Evolutionary conservation across 2,797 vertebrate species (phyloP).

Genomic region (Cyprinodon diabolis): DNA sequence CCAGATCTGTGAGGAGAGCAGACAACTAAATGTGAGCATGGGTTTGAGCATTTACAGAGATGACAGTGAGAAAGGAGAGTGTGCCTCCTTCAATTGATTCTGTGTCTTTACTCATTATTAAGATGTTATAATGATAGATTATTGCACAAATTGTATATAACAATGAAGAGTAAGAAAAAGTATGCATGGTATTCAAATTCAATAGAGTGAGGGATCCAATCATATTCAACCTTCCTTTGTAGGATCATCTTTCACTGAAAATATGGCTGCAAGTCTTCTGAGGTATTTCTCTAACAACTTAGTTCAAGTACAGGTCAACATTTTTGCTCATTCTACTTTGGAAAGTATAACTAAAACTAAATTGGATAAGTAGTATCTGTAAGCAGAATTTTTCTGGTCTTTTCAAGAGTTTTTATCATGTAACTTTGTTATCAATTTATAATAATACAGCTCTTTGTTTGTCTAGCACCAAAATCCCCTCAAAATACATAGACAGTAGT

Average conservation of each 20-base stretch:
- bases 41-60: background rate
- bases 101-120: background rate
- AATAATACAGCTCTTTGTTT: background rate
- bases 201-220: background rate
- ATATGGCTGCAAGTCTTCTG: background rate
- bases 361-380: background rate
- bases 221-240: background rate
- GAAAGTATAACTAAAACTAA: too few species aligned
- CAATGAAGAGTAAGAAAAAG: background rate
- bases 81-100: background rate
- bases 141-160: background rate
- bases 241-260: background rate
- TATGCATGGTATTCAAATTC: background rate
- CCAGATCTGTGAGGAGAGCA: constrained; percentile 86
- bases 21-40: background rate
- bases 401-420: too few species aligned
- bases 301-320: too few species aligned
- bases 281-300: background rate
- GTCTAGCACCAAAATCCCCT: background rate
- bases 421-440: too few species aligned
- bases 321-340: too few species aligned
- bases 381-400: background rate
- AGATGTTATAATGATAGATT: background rate
- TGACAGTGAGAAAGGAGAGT: background rate
- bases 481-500: background rate